Evolutionary conservation across 2,113 vertebrate genomes (phyloP).

Genomic region (Hippopotamus amphibius): DNA sequence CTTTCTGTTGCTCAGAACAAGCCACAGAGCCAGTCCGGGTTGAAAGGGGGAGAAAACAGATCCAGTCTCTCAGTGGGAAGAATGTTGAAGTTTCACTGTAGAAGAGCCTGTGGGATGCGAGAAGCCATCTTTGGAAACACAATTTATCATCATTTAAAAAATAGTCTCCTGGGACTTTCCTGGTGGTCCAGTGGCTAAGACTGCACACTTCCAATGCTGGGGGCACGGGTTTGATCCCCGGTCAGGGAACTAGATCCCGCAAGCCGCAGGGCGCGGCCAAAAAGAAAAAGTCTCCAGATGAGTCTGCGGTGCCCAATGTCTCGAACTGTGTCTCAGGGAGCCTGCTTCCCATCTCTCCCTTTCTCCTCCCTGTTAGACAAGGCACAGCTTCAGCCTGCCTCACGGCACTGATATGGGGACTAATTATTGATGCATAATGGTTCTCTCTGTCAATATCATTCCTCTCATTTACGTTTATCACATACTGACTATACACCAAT

Average conservation of each 20-base stretch:
- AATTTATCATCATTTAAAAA: not conserved
- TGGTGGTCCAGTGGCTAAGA: too few relatives aligned
- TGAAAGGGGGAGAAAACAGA: not conserved
- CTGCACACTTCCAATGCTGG: too few relatives aligned
- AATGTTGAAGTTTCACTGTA: not conserved
- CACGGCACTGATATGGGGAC: fast-evolving
- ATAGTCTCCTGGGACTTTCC: too few relatives aligned
- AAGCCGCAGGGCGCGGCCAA: too few relatives aligned
- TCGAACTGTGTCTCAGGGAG: not conserved
- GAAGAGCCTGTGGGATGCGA: not conserved
- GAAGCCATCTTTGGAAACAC: not conserved
- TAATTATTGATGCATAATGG: not conserved
- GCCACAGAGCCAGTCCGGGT: not conserved
- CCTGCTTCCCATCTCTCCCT: not conserved
- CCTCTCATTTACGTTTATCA: not conserved
- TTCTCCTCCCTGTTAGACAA: not conserved
- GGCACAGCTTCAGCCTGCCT: not conserved
- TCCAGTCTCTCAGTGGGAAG: not conserved
- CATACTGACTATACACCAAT: not conserved
- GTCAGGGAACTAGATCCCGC: too few relatives aligned
- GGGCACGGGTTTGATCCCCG: too few relatives aligned
- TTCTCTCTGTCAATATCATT: not conserved
- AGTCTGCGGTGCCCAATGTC: not conserved
- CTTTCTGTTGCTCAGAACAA: not conserved
- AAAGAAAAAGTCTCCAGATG: not conserved